Base-by-base conservation (phyloP, 2,113 vertebrate species). In the Hippocampus barbouri region DNA sequence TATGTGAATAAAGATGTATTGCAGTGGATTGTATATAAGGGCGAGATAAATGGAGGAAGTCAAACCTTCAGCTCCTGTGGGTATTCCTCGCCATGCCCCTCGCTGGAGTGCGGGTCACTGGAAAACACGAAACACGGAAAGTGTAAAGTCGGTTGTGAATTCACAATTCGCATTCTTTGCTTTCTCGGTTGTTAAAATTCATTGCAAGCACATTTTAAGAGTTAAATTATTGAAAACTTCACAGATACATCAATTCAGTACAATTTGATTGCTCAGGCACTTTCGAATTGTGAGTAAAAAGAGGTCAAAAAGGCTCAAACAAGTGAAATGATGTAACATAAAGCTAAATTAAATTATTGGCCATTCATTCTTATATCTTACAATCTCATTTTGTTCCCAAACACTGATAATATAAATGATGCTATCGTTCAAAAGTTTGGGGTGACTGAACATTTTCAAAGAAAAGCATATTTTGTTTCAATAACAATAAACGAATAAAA, bases 61-160 rank as follows among this genome's bases (percentile, higher is more conserved):
- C 85, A 75, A 77, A 92, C 91, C 91, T 91, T 89, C 56, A 83
- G 75, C 15, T 86, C 84, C 34, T 83, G 75, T 38, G n/a, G 56
- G 30, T 77, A 53, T 51, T 78, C 76, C 49, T 77, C 76, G 34
- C n/a, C 78, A 23, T 20, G 49, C 74, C 73, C 83, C 8, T 67
- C 2, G 34, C 23, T 79, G 30, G n/a, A 59, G 74, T 75, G 81
- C 8, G 69, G 2, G 45, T 65, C 63, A 23, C 81, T 80, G 63
- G 62, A 84, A 64, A 43, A 40, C 8, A 64, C 81, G 38, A 74
- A 66, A 66, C 68, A 80, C 10, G 79, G 79, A 71, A 78, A 0
- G 23, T 47, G 15, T 3, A n/a, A 78, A 6, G 20, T 74, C 41
- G 74, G 9, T 61, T 54, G 66, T 0, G 11, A 69, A 60, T 27